A percentile compares a stretch with the other conserved stretches of the same genome.
Evolutionary conservation across 2,888 invertebrate genomes (phyloP).

Genomic region (Acanthoscelides obtectus): DNA sequence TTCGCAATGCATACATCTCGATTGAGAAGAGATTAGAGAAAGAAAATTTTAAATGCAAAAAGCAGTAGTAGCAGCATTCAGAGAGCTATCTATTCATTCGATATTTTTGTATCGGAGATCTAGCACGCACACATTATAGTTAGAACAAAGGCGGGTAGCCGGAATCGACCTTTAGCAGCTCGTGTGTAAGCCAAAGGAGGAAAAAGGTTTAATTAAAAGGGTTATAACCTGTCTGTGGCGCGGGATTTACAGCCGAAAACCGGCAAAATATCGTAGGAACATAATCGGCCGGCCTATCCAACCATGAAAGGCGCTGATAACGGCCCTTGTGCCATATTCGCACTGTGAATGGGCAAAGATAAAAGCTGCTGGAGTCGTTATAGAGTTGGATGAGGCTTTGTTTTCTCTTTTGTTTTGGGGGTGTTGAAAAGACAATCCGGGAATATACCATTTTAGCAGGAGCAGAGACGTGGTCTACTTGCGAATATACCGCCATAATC

Average conservation of each 20-base stretch:
- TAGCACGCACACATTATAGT: background rate
- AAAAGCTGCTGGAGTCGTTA: background rate
- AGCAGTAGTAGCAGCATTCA: too few relatives aligned
- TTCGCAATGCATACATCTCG: too few relatives aligned
- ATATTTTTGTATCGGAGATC: too few relatives aligned
- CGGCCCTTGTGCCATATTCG: background rate
- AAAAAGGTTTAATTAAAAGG: background rate
- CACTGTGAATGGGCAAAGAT: background rate
- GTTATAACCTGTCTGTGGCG: background rate
- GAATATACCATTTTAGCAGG: background rate
- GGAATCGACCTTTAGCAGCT: background rate
- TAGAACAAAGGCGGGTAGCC: background rate
- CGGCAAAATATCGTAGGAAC: background rate
- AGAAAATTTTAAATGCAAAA: too few relatives aligned
- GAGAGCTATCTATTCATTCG: too few relatives aligned
- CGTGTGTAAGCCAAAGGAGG: background rate
- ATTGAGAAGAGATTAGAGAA: too few relatives aligned
- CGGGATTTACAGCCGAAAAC: background rate
- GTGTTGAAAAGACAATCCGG: background rate
- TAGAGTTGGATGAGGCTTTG: background rate
- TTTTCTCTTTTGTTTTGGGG: background rate
- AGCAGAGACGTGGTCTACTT: too few relatives aligned
- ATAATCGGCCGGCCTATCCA: background rate
- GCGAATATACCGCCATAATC: too few relatives aligned
- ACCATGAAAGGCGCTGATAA: background rate